These are phyloP conservation scores for Meiosimyza decipiens DNA, from an alignment of 2,888 invertebrate species.

Conservation along the genomic window DNA sequence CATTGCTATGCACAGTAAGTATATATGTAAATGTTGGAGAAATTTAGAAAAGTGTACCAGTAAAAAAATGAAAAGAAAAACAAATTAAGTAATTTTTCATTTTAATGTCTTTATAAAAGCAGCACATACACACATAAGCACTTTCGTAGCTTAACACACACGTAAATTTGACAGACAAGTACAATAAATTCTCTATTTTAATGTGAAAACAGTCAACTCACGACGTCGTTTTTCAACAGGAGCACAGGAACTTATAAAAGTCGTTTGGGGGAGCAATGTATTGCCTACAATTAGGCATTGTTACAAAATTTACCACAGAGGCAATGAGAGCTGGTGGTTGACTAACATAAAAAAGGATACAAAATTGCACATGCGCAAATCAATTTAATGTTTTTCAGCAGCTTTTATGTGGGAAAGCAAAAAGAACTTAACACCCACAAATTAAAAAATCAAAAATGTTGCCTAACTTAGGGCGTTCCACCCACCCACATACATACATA, in stretches of 20 bases:
- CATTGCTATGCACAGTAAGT: slow-evolving; percentile 2
- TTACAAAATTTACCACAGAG: not conserved
- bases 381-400: not conserved
- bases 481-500: no score
- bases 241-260: slow-evolving; percentile 45
- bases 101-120: slow-evolving; percentile 16
- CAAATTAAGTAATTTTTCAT: slow-evolving; percentile 25
- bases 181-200: not conserved
- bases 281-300: not conserved
- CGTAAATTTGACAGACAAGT: slow-evolving; percentile 19
- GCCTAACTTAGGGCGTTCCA: not conserved
- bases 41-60: slow-evolving; percentile 40
- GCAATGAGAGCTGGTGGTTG: not conserved
- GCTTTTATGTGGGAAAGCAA: no score
- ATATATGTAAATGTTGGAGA: slow-evolving; percentile 20
- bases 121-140: slow-evolving; percentile 3
- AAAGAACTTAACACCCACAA: no score
- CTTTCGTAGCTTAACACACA: slow-evolving; percentile 3
- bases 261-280: not conserved
- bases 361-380: slow-evolving; percentile 8
- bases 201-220: slow-evolving; percentile 65
- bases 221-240: slow-evolving; percentile 63
- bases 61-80: slow-evolving; percentile 20
- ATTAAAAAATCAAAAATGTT: not conserved
- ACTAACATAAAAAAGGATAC: not conserved